Percentiles rank a stretch among this genome's conserved stretches.
Evolutionary conservation across 1,140 invertebrate species (phyloP).

Genomic region (Sarcophaga peregrina): DNA sequence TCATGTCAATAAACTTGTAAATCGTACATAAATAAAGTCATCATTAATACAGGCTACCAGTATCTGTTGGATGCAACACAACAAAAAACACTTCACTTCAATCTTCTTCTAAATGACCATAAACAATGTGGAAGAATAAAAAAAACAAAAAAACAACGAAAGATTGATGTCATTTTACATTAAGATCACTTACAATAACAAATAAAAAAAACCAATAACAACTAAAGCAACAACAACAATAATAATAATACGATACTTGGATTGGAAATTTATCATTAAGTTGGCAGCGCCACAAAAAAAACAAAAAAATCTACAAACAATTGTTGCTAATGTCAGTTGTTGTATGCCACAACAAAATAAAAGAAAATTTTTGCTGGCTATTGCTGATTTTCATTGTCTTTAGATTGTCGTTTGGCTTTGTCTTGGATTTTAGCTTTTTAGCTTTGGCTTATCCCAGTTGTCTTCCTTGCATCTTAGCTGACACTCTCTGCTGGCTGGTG

Average conservation of each 20-base stretch:
- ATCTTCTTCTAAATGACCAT: conserved; percentile 8
- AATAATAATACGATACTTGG: conserved; percentile 14
- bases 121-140: conserved; percentile 10
- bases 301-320: background rate
- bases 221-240: background rate
- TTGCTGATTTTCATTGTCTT: too few species aligned
- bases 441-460: background rate
- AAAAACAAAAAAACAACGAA: background rate
- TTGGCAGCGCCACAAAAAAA: background rate
- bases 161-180: conserved; percentile 45
- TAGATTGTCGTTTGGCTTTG: too few species aligned
- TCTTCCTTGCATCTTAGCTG: background rate
- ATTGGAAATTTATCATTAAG: conserved; percentile 10
- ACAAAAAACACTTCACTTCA: background rate
- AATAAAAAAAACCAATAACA: background rate
- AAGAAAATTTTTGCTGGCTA: too few species aligned
- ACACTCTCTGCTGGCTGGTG: background rate
- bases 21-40: conserved; percentile 33
- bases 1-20: conserved; percentile 38
- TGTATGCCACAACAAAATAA: too few species aligned
- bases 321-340: conserved; percentile 17
- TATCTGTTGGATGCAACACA: background rate
- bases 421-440: too few species aligned
- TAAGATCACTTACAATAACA: conserved; percentile 39
- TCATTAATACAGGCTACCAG: conserved; percentile 18